A percentile compares a stretch with the other conserved stretches of the same genome.
These are phyloP conservation scores for Dysdera silvatica DNA, from an alignment of 1,140 invertebrate species.

Conservation along the genomic window DNA sequence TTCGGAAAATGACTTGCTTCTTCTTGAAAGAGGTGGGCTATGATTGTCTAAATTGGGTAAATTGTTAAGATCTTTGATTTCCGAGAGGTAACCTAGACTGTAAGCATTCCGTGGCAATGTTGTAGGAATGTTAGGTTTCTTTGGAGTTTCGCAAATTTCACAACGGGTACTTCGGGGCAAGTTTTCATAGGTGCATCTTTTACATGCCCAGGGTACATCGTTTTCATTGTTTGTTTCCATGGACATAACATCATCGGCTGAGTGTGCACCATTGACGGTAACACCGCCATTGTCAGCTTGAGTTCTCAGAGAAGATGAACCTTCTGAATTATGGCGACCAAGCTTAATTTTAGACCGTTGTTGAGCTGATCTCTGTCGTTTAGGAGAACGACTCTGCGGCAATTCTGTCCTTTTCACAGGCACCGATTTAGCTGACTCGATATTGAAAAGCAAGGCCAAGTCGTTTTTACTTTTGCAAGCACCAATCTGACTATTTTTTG, in stretches of 20 bases:
- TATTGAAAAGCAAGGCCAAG: conserved; percentile 18
- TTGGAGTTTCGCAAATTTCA: conserved; percentile 56
- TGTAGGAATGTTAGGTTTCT: conserved; percentile 35
- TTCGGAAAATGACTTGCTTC: conserved; percentile 29
- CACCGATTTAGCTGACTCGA: conserved; percentile 17
- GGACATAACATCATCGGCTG: conserved; percentile 30
- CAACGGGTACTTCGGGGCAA: conserved; percentile 48
- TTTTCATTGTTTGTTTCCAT: conserved; percentile 18
- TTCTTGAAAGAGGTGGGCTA: conserved; percentile 17
- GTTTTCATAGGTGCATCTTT: conserved; percentile 54
- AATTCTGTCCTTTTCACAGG: conserved; percentile 19
- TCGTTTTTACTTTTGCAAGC: conserved; percentile 27
- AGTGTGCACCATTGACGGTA: conserved; percentile 23
- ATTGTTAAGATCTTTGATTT: conserved; percentile 25
- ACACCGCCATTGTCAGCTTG: conserved; percentile 7
- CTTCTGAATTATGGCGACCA: conserved; percentile 51
- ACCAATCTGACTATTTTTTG: conserved; percentile 28
- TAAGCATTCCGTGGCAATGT: conserved; percentile 36
- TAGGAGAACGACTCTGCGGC: conserved; percentile 43
- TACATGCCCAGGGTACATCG: conserved; percentile 49
- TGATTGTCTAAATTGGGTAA: conserved; percentile 2
- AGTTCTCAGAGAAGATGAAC: conserved; percentile 29
- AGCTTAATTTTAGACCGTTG: conserved; percentile 54
- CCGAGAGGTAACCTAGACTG: conserved; percentile 29
- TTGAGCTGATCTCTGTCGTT: conserved; percentile 52